These are phyloP conservation scores for Drosophila monieri DNA, from an alignment of 2,888 invertebrate genomes.

Conservation along the genomic window DNA sequence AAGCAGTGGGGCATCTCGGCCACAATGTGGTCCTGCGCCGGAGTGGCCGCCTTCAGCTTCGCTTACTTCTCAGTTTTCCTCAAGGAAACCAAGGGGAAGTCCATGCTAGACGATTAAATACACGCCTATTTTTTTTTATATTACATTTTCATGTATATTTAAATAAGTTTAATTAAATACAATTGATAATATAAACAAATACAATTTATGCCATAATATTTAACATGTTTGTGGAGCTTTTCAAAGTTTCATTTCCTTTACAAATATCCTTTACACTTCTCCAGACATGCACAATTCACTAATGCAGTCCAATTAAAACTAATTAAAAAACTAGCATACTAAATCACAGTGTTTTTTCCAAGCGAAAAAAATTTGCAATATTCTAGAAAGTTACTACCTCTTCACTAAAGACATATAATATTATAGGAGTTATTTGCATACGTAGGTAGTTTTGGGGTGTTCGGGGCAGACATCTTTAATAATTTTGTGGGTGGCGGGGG, in stretches of 20 bases:
- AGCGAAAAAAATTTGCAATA: conserved; percentile 71
- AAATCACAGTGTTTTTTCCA: conserved; percentile 81
- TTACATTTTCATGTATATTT: conserved; percentile 66
- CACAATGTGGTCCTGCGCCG: conserved; percentile 73
- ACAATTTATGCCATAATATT: conserved; percentile 48
- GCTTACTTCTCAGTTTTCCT: conserved; percentile 64
- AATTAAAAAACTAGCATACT: conserved; percentile 82
- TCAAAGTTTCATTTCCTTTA: conserved; percentile 20
- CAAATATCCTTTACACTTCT: conserved; percentile 29
- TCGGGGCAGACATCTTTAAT: conserved; percentile 25
- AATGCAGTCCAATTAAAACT: conserved; percentile 65
- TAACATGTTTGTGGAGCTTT: conserved; percentile 27
- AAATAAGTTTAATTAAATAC: conserved; percentile 69
- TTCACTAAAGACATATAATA: conserved; percentile 48
- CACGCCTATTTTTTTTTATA: conserved; percentile 8
- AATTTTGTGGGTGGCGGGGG: conserved; percentile 28
- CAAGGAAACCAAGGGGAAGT: conserved; percentile 79
- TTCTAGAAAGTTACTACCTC: conserved; percentile 64
- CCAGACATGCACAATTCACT: conserved; percentile 37
- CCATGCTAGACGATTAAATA: conserved; percentile 58
- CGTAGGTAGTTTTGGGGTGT: conserved; percentile 10
- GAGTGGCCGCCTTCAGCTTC: conserved; percentile 57
- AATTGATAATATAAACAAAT: conserved; percentile 73
- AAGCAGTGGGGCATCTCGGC: conserved; percentile 56
- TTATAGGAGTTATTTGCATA: conserved; percentile 23